phyloP scores from a whole-genome alignment of 1,140 invertebrate genomes.

The Pristionchus pacificus region DNA sequence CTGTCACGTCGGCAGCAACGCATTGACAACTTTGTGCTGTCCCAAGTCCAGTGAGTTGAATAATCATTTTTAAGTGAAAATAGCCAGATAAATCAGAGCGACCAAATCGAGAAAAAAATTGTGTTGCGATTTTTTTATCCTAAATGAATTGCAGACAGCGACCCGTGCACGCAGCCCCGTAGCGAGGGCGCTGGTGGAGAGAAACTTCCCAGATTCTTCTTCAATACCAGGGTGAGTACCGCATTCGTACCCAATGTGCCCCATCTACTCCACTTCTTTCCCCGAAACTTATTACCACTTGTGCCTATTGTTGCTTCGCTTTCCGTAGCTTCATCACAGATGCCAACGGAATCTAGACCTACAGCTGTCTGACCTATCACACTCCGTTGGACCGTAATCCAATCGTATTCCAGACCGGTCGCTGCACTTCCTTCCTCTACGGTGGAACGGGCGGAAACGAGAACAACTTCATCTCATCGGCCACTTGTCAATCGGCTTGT shows the following conservation, averaged over 20 bases:
- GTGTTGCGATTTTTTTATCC: too few relatives aligned
- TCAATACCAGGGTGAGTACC: constrained; percentile 34
- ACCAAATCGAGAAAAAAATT: not conserved
- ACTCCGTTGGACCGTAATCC: not conserved
- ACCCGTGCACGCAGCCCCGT: constrained; percentile 44
- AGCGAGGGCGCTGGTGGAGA: constrained; percentile 44
- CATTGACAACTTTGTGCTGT: constrained; percentile 48
- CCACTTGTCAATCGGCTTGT: constrained; percentile 40
- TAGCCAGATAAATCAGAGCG: not conserved
- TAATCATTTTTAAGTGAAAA: not conserved
- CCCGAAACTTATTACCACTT: too few relatives aligned
- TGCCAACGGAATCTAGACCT: too few relatives aligned
- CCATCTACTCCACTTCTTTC: too few relatives aligned
- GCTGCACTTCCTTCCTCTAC: constrained; percentile 37
- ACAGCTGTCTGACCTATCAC: too few relatives aligned
- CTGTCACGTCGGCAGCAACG: constrained; percentile 46
- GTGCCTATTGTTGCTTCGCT: too few relatives aligned
- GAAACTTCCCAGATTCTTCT: constrained; percentile 46
- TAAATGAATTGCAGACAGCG: constrained; percentile 25
- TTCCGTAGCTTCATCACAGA: too few relatives aligned
- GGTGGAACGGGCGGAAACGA: constrained; percentile 42
- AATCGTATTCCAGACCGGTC: not conserved
- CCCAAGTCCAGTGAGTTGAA: constrained; percentile 29
- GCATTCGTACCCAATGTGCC: constrained; percentile 1
- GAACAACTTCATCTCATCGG: constrained; percentile 44